A percentile compares a stretch with the other conserved stretches of the same genome.
Evolutionary conservation across 2,888 invertebrate species (phyloP).

Genomic region (Coelogynopora nodosa): DNA sequence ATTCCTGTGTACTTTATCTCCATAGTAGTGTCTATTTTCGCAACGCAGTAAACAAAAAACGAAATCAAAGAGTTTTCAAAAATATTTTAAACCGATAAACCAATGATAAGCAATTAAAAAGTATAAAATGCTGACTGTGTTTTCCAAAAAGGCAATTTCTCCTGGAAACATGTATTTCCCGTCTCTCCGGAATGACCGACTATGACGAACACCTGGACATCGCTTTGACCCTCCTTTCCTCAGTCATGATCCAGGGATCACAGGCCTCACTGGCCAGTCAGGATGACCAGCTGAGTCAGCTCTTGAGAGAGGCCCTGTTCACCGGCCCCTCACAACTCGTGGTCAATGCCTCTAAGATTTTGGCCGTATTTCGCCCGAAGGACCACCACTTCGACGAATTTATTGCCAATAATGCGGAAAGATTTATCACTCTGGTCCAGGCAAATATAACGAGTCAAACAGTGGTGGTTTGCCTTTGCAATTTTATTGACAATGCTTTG

Average conservation of each 20-base stretch:
- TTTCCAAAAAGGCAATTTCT: neutral
- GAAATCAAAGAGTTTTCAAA: too few species aligned
- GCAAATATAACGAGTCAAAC: neutral
- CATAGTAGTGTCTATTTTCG: too few species aligned
- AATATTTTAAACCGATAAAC: too few species aligned
- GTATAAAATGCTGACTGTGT: too few species aligned
- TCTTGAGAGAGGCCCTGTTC: neutral
- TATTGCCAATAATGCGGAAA: neutral
- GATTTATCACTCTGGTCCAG: neutral
- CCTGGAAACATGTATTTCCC: neutral
- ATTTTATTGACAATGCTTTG: neutral
- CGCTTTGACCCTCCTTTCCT: neutral
- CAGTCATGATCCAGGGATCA: neutral
- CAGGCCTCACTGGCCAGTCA: neutral
- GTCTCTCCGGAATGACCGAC: neutral
- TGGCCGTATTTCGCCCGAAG: neutral
- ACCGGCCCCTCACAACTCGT: neutral
- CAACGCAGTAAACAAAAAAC: too few species aligned
- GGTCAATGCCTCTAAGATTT: neutral
- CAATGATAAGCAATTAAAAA: too few species aligned
- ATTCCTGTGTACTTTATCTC: too few species aligned
- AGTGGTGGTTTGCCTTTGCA: neutral
- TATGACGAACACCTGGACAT: neutral
- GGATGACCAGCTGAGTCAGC: neutral
- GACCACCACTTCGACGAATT: conserved; percentile 14